phyloP scores from a whole-genome alignment of 53 echinoderm and acorn worm species.

The Actinopyga echinites region DNA sequence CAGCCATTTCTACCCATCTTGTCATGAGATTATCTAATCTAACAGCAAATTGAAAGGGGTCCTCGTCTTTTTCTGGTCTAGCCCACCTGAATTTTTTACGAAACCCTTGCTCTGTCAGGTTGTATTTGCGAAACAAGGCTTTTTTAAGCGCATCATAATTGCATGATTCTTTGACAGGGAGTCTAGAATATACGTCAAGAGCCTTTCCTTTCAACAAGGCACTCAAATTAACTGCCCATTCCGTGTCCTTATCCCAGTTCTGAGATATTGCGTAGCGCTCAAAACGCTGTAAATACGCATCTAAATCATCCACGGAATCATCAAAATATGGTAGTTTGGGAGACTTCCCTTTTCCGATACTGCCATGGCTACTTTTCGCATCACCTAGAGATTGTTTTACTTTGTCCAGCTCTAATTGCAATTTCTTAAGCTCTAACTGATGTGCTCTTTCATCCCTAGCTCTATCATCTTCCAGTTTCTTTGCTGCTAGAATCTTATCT shows the following conservation, averaged over 20 bases:
- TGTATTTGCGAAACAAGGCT: slow-evolving; percentile 24
- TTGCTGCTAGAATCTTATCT: neutral
- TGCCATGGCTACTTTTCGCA: neutral
- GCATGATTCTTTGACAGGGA: slow-evolving; percentile 7
- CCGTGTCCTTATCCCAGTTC: slow-evolving; percentile 10
- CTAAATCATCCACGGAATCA: slow-evolving; percentile 34
- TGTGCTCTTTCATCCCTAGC: neutral
- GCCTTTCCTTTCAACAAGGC: slow-evolving; percentile 40
- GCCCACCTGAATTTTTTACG: slow-evolving; percentile 40
- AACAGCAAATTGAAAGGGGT: slow-evolving; percentile 9
- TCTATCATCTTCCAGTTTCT: neutral
- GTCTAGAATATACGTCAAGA: slow-evolving; percentile 39
- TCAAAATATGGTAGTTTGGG: slow-evolving; percentile 44
- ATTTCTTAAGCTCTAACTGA: neutral
- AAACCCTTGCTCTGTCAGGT: slow-evolving; percentile 46
- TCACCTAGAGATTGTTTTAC: no score
- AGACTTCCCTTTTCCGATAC: neutral
- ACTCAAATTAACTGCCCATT: slow-evolving; percentile 46
- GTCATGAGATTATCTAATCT: slow-evolving; percentile 31
- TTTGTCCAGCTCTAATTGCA: no score
- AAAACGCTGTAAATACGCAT: slow-evolving; percentile 44
- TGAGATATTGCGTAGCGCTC: slow-evolving; percentile 37
- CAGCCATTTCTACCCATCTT: slow-evolving; percentile 33
- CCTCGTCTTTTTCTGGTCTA: slow-evolving; percentile 41
- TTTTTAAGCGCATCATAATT: slow-evolving; percentile 35